phyloP scores from a whole-genome alignment of 2,888 invertebrate genomes.

The Stegana nigrithorax region DNA sequence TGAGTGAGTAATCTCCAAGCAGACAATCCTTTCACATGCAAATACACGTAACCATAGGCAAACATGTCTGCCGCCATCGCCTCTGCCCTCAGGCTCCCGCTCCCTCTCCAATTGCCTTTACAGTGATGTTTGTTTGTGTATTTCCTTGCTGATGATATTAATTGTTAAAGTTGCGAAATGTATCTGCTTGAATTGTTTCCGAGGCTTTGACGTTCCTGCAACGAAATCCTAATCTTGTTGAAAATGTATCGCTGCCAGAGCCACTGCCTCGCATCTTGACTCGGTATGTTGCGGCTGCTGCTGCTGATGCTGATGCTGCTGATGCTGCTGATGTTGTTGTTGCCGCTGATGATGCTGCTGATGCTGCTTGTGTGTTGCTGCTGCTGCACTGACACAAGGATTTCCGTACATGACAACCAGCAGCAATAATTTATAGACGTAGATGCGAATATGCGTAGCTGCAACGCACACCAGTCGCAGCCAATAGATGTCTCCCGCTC shows the following conservation, averaged over 20 bases:
- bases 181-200: slow-evolving; percentile 58
- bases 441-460: slow-evolving; percentile 49
- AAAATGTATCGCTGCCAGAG: slow-evolving; percentile 52
- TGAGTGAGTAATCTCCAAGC: slow-evolving; percentile 15
- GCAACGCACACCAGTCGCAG: slow-evolving; percentile 5
- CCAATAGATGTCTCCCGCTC: too few relatives aligned
- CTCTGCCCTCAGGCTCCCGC: background rate
- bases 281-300: too few relatives aligned
- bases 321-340: too few relatives aligned
- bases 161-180: slow-evolving; percentile 60
- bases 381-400: slow-evolving; percentile 60
- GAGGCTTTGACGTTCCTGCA: slow-evolving; percentile 48
- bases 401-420: slow-evolving; percentile 64
- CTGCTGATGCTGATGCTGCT: too few relatives aligned
- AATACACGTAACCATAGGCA: background rate
- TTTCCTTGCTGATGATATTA: slow-evolving; percentile 41
- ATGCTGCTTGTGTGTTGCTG: background rate
- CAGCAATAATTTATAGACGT: slow-evolving; percentile 63
- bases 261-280: slow-evolving; percentile 37
- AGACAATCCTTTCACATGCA: slow-evolving; percentile 17
- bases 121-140: background rate
- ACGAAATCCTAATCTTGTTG: slow-evolving; percentile 59
- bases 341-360: too few relatives aligned
- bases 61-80: slow-evolving; percentile 1
- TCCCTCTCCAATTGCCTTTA: background rate